Evolutionary conservation across 2,113 vertebrate genomes (phyloP).

Genomic region (Gobiocypris rarus): DNA sequence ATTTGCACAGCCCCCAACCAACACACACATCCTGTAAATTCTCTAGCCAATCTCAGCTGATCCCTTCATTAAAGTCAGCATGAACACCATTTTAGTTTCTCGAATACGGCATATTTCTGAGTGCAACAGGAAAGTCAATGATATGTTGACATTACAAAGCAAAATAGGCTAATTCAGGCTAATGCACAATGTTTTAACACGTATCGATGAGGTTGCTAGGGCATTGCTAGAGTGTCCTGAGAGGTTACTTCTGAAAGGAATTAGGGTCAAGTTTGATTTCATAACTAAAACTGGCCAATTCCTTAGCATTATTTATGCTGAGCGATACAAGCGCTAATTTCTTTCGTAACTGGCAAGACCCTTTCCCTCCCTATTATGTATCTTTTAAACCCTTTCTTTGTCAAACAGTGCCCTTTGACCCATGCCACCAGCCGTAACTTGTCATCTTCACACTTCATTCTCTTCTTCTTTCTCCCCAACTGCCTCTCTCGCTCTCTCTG

Average conservation of each 20-base stretch:
- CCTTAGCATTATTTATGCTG: conserved; percentile 66
- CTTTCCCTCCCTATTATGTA: conserved; percentile 69
- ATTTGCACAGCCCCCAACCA: conserved; percentile 47
- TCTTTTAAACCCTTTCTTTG: conserved; percentile 67
- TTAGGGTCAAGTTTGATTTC: neutral
- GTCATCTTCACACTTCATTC: conserved; percentile 69
- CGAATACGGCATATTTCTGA: neutral
- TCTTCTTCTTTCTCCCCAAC: conserved; percentile 67
- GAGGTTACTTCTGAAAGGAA: neutral
- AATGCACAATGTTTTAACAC: too few species aligned
- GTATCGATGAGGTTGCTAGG: neutral
- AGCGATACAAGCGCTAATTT: conserved; percentile 64
- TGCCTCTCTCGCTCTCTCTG: conserved; percentile 50
- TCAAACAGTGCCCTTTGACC: conserved; percentile 59
- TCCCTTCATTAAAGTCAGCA: neutral
- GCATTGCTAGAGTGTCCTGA: neutral
- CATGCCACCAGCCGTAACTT: conserved; percentile 59
- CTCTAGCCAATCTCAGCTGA: neutral
- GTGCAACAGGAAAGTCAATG: neutral
- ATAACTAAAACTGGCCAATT: conserved; percentile 57
- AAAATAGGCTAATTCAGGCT: neutral
- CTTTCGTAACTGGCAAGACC: conserved; percentile 55
- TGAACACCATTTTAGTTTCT: neutral
- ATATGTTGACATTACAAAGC: neutral
- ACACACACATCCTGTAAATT: neutral